A percentile compares a stretch with the other conserved stretches of the same genome.
Conservation (phyloP, 92 coral and sea anemone species). For the Epizoanthus rinbou region DNA sequence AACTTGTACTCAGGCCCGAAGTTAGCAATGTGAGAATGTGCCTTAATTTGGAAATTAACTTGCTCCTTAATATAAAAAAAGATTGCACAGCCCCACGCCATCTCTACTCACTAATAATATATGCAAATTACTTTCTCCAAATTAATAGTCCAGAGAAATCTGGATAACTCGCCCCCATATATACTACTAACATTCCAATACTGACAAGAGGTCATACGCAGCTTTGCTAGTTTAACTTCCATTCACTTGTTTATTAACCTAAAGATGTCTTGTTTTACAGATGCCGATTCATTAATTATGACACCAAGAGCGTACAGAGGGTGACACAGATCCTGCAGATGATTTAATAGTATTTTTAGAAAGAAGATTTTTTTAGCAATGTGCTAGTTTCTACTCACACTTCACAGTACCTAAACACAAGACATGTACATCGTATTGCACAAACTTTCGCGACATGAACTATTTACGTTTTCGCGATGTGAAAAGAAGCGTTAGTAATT, state of each 20-base stretch:
- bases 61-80: background rate
- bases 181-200: background rate
- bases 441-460: no score
- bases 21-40: background rate
- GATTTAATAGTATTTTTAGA: no score
- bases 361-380: no score
- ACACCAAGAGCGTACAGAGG: slow-evolving; percentile 91
- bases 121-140: no score
- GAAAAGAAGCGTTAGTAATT: no score
- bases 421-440: no score
- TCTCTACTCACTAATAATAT: background rate
- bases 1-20: background rate
- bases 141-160: no score
- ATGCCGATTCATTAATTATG: slow-evolving; percentile 89
- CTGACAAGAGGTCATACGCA: background rate
- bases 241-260: background rate
- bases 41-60: background rate
- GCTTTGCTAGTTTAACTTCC: background rate
- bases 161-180: no score
- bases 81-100: background rate
- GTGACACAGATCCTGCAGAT: slow-evolving; percentile 21
- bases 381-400: no score
- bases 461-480: no score
- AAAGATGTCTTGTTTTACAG: slow-evolving; percentile 53
- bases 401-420: no score